phyloP scores from a whole-genome alignment of 2,888 invertebrate genomes.

The Mesorhabditis sp. region DNA sequence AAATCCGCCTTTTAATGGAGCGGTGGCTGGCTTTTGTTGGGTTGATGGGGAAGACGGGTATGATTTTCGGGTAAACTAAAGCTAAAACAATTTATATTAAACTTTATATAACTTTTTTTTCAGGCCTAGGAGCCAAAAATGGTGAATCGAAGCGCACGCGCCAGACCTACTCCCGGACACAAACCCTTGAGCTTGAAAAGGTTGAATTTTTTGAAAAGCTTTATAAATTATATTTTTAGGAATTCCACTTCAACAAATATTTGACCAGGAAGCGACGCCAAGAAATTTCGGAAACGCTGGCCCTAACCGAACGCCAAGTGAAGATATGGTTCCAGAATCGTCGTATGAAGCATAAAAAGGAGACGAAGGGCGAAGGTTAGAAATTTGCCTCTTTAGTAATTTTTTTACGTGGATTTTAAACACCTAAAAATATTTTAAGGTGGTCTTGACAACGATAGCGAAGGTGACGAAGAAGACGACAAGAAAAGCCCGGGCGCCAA shows the following conservation, averaged over 20 bases:
- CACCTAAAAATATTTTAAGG: background rate
- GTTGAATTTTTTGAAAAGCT: background rate
- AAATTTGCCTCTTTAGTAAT: background rate
- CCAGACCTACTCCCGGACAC: slow-evolving; percentile 54
- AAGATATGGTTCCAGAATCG: slow-evolving; percentile 57
- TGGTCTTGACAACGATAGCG: background rate
- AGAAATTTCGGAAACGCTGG: slow-evolving; percentile 52
- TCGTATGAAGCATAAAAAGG: slow-evolving; percentile 56
- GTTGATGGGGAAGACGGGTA: no score
- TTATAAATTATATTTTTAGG: slow-evolving; percentile 15
- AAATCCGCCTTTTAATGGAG: no score
- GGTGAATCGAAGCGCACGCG: slow-evolving; percentile 53
- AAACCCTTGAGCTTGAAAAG: slow-evolving; percentile 56
- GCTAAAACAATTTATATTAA: no score
- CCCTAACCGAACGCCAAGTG: slow-evolving; percentile 54
- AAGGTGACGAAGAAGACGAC: background rate
- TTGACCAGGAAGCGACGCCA: slow-evolving; percentile 52
- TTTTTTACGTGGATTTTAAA: no score
- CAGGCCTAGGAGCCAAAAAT: background rate
- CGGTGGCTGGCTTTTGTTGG: no score
- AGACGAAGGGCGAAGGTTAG: slow-evolving; percentile 42
- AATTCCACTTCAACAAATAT: slow-evolving; percentile 56
- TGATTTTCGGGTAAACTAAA: no score
- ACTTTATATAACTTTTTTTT: no score
- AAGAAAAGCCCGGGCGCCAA: no score